Evolutionary conservation across 2,888 invertebrate genomes (phyloP), one percentile per base, ranked within the genome.

Genomic region (Tinea trinotella): DNA sequence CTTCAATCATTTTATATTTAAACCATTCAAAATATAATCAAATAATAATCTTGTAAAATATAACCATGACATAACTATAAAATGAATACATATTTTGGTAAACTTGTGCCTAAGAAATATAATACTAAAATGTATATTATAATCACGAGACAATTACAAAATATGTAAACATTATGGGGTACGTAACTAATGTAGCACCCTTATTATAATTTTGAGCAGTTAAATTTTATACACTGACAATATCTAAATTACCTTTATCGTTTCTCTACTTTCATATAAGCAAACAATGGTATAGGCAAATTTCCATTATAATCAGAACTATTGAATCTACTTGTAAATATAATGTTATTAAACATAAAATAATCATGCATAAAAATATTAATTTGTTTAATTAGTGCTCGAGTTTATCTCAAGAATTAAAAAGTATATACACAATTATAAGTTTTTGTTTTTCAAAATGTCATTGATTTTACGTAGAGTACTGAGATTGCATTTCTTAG

Each of bases 101-200:
- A 30, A 30, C 7, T 4, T 30, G 30, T 30, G 30, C 30, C 22
- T 7, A 7, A 30, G 7, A 30, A 30, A 30, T 30, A 30, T 30
- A 30, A 30, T 4, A 30, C 30, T 4, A 10, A 30, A 30, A 10
- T 22, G 7, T 22, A 30, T 1, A 30, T 30, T 30, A 22, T 22
- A n/a, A 44, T 36, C 20, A 53, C 18, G 13, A 7, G 5, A 22
- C 20, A 10, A 35, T 40, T 4, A 35, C 44, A 46, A 20, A 35
- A 52, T 15, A 30, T 15, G 6, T 15, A 34, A 48, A 10, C 30
- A 30, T 30, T n/a, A 15, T 40, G 6, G 40, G 40, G 40, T 40
- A 40, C 40, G n/a, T 40, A 40, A 40, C 40, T 15, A 40, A 40
- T 30, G 30, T 40, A 40, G 40, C 40, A 40, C 40, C 40, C 40